Base-by-base conservation (phyloP, 2,113 vertebrate genomes). In the Elachura formosa region DNA sequence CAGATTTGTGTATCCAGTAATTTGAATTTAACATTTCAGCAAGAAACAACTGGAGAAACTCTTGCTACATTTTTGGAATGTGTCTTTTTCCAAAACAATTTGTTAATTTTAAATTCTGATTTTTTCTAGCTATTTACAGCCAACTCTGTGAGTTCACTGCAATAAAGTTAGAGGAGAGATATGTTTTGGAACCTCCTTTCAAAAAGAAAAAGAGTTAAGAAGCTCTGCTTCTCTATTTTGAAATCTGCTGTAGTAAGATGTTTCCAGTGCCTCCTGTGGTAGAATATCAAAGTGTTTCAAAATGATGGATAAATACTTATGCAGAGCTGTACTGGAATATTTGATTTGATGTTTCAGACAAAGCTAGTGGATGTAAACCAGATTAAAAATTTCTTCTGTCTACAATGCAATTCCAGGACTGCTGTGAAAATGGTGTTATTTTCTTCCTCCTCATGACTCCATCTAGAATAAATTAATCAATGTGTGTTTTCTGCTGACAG, bases 31-130 rank as follows among this genome's bases (percentile, higher is more conserved):
- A 34, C 22, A 52, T 90, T 96, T 80, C 75, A 90, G 28, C 77
- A 86, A 67, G 69, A 86, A 89, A 58, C 46, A 75, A 34, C 76
- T 95, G 84, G 54, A 71, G 78, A 63, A 86, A 36, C 43, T 76
- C 31, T 66, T 78, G 15, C 14, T 48, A 10, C 6, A 3, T 91
- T 85, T 28, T 55, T 91, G 61, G 38, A 88, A 75, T 22, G 25
- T 2, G 1, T 67, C 46, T 85, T 73, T 89, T 91, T 48, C n/a
- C 33, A 61, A 80, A 75, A 22, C 11, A 5, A 26, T 24, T 68
- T 62, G 43, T 82, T 93, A 61, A 75, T 72, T 79, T 77, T 33
- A 46, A 91, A 45, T 80, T 54, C 15, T 56, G 0, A 71, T 84
- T 89, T 6, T 86, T 95, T 92, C 33, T 82, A 79, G 20, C 33